Evolutionary conservation across 2,113 vertebrate species (phyloP).

Genomic region (Amphiprion ocellaris): DNA sequence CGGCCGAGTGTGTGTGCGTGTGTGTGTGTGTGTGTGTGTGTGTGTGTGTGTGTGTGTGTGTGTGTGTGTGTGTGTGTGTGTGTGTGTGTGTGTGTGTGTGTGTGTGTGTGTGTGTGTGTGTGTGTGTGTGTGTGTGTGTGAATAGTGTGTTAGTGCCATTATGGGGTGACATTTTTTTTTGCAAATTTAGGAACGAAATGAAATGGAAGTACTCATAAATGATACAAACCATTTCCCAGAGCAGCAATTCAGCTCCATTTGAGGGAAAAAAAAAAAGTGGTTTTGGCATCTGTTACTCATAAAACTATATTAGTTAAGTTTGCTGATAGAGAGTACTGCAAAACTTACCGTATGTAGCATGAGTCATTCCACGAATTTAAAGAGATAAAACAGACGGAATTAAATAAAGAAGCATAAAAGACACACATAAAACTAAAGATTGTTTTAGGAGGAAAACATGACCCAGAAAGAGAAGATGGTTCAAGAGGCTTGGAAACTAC

Average conservation of each 20-base stretch:
- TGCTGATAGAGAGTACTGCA: background rate
- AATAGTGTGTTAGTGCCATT: slow-evolving; percentile 2
- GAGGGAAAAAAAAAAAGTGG: background rate
- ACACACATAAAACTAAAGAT: background rate
- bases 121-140: background rate
- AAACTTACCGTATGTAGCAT: background rate
- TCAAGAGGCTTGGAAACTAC: background rate
- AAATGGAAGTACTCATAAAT: slow-evolving; percentile 18
- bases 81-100: background rate
- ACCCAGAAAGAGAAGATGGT: background rate
- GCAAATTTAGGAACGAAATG: slow-evolving; percentile 16
- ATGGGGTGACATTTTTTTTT: background rate
- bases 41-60: slow-evolving; percentile 1
- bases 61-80: background rate
- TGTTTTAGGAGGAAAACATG: background rate
- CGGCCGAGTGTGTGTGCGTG: background rate
- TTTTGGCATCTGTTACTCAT: slow-evolving; percentile 11
- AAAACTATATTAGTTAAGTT: slow-evolving; percentile 9
- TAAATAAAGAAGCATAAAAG: background rate
- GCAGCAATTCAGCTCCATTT: slow-evolving; percentile 18
- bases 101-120: slow-evolving; percentile 1
- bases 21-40: background rate
- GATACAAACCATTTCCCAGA: slow-evolving; percentile 7
- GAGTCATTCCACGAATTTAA: background rate
- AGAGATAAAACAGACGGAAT: background rate